Percentiles rank a stretch among this genome's conserved stretches.
phyloP scores from a whole-genome alignment of 2,113 vertebrate species.

The Bos indicus region DNA sequence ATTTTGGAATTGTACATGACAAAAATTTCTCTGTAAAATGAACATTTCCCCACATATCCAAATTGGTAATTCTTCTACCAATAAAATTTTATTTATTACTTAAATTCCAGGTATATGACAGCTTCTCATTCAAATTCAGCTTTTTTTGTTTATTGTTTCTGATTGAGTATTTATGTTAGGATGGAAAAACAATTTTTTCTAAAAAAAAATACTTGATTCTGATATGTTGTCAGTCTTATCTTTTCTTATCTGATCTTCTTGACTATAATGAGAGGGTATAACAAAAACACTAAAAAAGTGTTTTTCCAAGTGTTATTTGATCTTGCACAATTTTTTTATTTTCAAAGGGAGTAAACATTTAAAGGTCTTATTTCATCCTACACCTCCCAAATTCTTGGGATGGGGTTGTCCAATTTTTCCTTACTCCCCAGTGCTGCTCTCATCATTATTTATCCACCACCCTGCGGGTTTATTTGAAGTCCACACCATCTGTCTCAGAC shows the following conservation, averaged over 20 bases:
- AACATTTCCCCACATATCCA: background rate
- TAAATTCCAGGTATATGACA: background rate
- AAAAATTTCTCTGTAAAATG: background rate
- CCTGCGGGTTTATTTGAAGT: background rate
- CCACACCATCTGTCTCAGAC: background rate
- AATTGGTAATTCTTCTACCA: background rate
- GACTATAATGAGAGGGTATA: background rate
- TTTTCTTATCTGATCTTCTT: background rate
- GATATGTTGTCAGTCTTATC: background rate
- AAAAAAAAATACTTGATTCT: background rate
- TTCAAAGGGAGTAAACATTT: background rate
- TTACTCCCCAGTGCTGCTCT: background rate
- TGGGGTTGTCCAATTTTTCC: background rate
- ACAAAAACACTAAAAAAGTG: background rate
- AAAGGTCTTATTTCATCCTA: background rate
- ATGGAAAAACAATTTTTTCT: background rate
- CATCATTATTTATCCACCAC: background rate
- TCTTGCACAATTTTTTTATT: background rate
- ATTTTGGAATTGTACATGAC: background rate
- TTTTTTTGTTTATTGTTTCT: background rate
- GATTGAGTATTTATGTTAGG: background rate
- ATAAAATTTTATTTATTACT: background rate
- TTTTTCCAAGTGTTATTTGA: background rate
- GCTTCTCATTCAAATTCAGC: background rate
- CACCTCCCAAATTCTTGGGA: background rate